A percentile compares a stretch with the other conserved stretches of the same genome.
Conservation (phyloP, 2,888 invertebrate genomes). For the Silvanus unidentatus region DNA sequence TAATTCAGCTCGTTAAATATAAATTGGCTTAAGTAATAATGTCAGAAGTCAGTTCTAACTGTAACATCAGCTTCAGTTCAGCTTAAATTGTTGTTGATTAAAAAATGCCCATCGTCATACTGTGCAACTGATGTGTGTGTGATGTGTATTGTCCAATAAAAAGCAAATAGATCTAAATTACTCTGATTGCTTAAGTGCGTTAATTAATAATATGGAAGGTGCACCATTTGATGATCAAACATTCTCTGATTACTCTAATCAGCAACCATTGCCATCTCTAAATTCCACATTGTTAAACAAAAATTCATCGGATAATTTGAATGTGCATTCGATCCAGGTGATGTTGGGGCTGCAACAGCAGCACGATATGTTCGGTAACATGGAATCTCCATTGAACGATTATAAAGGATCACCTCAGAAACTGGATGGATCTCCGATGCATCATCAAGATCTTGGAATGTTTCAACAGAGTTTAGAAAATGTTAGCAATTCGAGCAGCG, state of each 20-base stretch:
- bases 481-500: slow-evolving; percentile 28
- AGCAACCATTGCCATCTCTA: slow-evolving; percentile 48
- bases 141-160: not conserved
- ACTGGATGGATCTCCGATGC: slow-evolving; percentile 43
- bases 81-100: slow-evolving; percentile 33
- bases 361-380: slow-evolving; percentile 44
- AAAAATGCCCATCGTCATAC: slow-evolving; percentile 19
- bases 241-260: slow-evolving; percentile 65
- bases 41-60: slow-evolving; percentile 43
- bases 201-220: slow-evolving; percentile 58
- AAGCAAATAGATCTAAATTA: slow-evolving; percentile 40
- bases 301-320: slow-evolving; percentile 46
- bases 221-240: slow-evolving; percentile 71
- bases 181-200: slow-evolving; percentile 35
- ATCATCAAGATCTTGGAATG: slow-evolving; percentile 43
- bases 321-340: slow-evolving; percentile 61
- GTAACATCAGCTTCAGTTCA: slow-evolving; percentile 27
- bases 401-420: slow-evolving; percentile 48
- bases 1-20: slow-evolving; percentile 48
- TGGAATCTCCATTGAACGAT: slow-evolving; percentile 45
- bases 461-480: slow-evolving; percentile 37
- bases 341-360: slow-evolving; percentile 58
- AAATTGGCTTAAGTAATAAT: slow-evolving; percentile 49
- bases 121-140: not conserved
- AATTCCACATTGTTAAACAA: slow-evolving; percentile 41